Evolutionary conservation across 35 echinoderm and acorn worm species (phyloP).

Genomic region (Apostichopus japonicus): DNA sequence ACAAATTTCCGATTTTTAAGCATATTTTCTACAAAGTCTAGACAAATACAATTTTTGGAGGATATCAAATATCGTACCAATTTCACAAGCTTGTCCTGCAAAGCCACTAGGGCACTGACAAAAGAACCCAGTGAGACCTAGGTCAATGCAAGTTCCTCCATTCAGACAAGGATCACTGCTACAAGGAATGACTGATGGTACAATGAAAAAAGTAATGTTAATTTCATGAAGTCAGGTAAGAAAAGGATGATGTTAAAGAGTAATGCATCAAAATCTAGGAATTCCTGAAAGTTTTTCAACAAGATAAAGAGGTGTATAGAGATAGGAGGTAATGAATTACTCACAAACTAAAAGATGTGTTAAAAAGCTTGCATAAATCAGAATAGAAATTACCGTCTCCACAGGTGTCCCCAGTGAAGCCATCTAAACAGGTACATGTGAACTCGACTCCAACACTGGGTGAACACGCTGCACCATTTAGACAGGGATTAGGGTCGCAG

Average conservation of each 20-base stretch:
- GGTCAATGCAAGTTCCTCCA: not conserved
- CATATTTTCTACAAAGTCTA: no score
- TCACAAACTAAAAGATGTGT: no score
- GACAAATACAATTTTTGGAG: not conserved
- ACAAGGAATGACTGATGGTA: not conserved
- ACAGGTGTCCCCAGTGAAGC: not conserved
- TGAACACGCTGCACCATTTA: slow-evolving; percentile 8
- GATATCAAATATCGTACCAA: not conserved
- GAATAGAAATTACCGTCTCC: not conserved
- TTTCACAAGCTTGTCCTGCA: slow-evolving; percentile 4
- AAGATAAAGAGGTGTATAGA: no score
- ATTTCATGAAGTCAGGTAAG: not conserved
- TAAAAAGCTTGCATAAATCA: no score
- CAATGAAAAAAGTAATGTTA: not conserved
- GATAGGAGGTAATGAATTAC: no score
- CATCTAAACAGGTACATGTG: no score
- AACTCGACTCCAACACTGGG: not conserved
- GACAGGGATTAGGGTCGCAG: slow-evolving; percentile 34
- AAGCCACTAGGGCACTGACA: no score
- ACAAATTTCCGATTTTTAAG: no score
- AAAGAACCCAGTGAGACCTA: not conserved
- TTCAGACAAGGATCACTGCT: slow-evolving; percentile 32
- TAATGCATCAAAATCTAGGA: no score
- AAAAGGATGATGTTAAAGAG: no score
- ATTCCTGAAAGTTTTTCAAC: no score